phyloP scores from a whole-genome alignment of 2,888 invertebrate species.

The Atethmia centrago region DNA sequence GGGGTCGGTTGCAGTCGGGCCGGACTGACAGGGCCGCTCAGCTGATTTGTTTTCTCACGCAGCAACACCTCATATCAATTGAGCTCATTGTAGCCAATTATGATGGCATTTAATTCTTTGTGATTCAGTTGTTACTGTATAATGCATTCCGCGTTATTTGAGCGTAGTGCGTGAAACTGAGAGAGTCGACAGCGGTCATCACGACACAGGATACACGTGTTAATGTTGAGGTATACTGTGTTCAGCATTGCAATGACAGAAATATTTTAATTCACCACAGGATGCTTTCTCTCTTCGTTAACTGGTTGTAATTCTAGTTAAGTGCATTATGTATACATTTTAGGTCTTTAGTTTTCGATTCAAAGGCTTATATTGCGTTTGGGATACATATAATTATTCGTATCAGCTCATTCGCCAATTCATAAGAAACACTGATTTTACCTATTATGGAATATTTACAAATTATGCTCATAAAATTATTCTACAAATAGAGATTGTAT shows the following conservation, averaged over 20 bases:
- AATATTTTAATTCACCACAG: constrained; percentile 56
- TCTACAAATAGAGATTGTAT: constrained; percentile 40
- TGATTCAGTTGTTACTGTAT: constrained; percentile 60
- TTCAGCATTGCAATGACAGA: constrained; percentile 62
- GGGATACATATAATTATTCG: neutral
- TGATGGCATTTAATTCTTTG: constrained; percentile 68
- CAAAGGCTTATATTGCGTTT: neutral
- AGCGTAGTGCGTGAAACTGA: constrained; percentile 48
- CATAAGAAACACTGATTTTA: neutral
- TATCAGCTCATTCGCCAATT: constrained; percentile 18
- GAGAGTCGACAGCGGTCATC: constrained; percentile 46
- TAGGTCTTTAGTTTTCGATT: neutral
- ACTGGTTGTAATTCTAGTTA: constrained; percentile 41
- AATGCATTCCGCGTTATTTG: constrained; percentile 54
- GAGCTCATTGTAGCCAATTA: constrained; percentile 73
- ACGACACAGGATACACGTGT: constrained; percentile 71
- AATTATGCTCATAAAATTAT: constrained; percentile 9
- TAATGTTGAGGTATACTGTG: constrained; percentile 60
- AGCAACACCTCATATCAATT: constrained; percentile 71
- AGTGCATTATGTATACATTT: constrained; percentile 17
- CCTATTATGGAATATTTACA: constrained; percentile 8
- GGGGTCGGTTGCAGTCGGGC: constrained; percentile 57
- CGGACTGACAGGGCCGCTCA: constrained; percentile 71
- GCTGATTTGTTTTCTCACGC: constrained; percentile 83
- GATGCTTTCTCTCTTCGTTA: constrained; percentile 55